Conservation (phyloP, 2,888 invertebrate genomes). For the Dolichomitus sp. region DNA sequence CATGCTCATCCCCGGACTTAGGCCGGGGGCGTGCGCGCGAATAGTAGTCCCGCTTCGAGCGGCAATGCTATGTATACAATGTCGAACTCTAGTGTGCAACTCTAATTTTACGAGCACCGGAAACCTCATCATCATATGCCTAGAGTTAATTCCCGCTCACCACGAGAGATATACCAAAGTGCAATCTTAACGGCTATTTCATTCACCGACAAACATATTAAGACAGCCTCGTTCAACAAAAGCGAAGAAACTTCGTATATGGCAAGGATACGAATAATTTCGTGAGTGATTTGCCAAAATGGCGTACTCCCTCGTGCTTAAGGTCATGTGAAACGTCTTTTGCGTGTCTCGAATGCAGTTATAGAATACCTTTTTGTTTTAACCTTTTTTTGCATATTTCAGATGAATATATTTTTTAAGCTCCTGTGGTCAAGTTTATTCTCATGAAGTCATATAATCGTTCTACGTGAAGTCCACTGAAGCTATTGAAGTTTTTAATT, state of each 20-base stretch:
- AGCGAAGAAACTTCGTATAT: neutral
- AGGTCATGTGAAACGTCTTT: neutral
- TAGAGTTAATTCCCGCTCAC: constrained; percentile 38
- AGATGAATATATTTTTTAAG: neutral
- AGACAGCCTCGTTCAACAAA: constrained; percentile 15
- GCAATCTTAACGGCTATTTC: constrained; percentile 51
- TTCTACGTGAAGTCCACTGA: neutral
- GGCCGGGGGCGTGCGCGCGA: constrained; percentile 31
- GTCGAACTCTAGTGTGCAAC: constrained; percentile 41
- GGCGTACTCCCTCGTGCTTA: neutral
- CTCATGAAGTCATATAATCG: too few relatives aligned
- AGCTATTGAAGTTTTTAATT: too few relatives aligned
- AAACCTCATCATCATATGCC: constrained; percentile 51
- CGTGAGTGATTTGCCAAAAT: neutral
- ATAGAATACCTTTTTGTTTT: neutral
- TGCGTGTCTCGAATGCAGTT: neutral
- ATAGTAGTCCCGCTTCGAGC: neutral
- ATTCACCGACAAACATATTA: constrained; percentile 18
- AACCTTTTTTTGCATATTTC: neutral
- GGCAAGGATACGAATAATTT: neutral
- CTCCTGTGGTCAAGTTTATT: too few relatives aligned
- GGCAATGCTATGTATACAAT: constrained; percentile 14
- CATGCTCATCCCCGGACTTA: constrained; percentile 41
- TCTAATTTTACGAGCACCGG: constrained; percentile 64
- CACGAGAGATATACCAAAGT: constrained; percentile 46